Percentiles rank a stretch among this genome's conserved stretches.
These are phyloP conservation scores for Perca schrenkii DNA, from an alignment of 2,113 vertebrate species.

Conservation along the genomic window DNA sequence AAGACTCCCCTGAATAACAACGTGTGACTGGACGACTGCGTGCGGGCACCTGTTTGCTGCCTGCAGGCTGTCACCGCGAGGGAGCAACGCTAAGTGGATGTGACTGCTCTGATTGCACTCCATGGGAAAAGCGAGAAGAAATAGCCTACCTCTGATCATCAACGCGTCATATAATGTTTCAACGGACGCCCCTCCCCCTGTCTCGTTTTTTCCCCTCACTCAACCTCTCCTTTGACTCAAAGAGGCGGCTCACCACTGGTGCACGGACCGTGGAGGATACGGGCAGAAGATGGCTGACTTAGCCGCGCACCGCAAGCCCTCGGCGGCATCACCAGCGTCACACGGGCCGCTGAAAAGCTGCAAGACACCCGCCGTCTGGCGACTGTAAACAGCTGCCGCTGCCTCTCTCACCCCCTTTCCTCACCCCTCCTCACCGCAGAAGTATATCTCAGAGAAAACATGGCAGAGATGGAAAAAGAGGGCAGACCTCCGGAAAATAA, in stretches of 20 bases:
- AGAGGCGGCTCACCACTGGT: slow-evolving; percentile 85
- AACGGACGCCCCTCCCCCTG: slow-evolving; percentile 86
- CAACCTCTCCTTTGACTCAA: slow-evolving; percentile 87
- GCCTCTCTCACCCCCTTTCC: slow-evolving; percentile 50
- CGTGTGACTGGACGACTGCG: slow-evolving; percentile 13
- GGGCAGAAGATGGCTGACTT: slow-evolving; percentile 94
- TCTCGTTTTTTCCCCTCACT: slow-evolving; percentile 84
- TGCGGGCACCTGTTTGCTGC: slow-evolving; percentile 76
- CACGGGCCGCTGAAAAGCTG: slow-evolving; percentile 80
- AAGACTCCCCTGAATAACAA: slow-evolving; percentile 12
- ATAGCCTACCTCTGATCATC: slow-evolving; percentile 82
- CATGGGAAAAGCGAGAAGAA: slow-evolving; percentile 82
- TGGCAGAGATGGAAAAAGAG: slow-evolving; percentile 99
- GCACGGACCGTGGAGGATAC: slow-evolving; percentile 84
- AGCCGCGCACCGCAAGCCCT: slow-evolving; percentile 85
- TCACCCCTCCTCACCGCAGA: slow-evolving; percentile 74
- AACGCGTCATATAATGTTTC: slow-evolving; percentile 88
- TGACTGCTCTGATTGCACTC: slow-evolving; percentile 74
- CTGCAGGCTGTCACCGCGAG: slow-evolving; percentile 31
- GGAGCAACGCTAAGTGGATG: slow-evolving; percentile 66
- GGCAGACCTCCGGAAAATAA: slow-evolving; percentile 99
- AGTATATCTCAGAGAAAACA: slow-evolving; percentile 88
- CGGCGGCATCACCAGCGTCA: slow-evolving; percentile 84
- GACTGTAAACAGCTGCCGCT: slow-evolving; percentile 84
- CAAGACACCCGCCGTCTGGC: slow-evolving; percentile 82